Percentiles rank a stretch among this genome's conserved stretches.
Conservation (phyloP, 2,888 invertebrate species). For the Pyrgus malvae region DNA sequence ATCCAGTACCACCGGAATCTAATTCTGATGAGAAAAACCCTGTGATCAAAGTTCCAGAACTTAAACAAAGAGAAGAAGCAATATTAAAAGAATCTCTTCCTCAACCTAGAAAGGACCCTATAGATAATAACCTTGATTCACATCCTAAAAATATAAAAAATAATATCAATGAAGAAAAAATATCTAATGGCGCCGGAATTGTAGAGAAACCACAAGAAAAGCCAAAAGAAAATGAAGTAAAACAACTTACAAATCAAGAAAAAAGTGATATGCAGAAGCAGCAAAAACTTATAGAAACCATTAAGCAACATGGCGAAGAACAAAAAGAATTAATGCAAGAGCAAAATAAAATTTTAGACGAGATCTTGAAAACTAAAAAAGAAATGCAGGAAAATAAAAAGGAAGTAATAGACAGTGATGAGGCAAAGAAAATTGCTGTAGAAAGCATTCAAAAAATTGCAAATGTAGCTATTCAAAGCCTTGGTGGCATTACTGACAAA, state of each 20-base stretch:
- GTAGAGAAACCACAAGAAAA: slow-evolving; percentile 43
- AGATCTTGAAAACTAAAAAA: slow-evolving; percentile 81
- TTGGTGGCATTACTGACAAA: slow-evolving; percentile 66
- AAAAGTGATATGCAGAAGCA: slow-evolving; percentile 63
- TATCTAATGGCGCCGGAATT: slow-evolving; percentile 41
- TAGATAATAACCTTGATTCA: slow-evolving; percentile 51
- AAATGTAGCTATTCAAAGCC: slow-evolving; percentile 69
- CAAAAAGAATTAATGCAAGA: slow-evolving; percentile 86
- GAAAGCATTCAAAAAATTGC: slow-evolving; percentile 78
- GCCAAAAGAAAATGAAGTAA: slow-evolving; percentile 42
- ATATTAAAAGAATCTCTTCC: slow-evolving; percentile 56
- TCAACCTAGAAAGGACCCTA: slow-evolving; percentile 41
- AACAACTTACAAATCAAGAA: slow-evolving; percentile 43
- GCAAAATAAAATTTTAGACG: slow-evolving; percentile 84
- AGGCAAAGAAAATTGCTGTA: slow-evolving; percentile 74
- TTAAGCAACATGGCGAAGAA: slow-evolving; percentile 86
- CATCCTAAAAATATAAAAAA: slow-evolving; percentile 61
- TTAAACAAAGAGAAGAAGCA: slow-evolving; percentile 45
- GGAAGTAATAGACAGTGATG: slow-evolving; percentile 67
- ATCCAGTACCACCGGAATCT: slow-evolving; percentile 70
- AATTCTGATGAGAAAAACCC: slow-evolving; percentile 69
- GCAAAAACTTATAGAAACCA: slow-evolving; percentile 81
- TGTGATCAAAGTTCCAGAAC: slow-evolving; percentile 40
- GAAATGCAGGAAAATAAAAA: slow-evolving; percentile 74
- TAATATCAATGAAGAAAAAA: slow-evolving; percentile 49